Percentiles rank a stretch among this genome's conserved stretches.
Evolutionary conservation across 1,140 invertebrate species (phyloP).

Genomic region (Tachypleus tridentatus): DNA sequence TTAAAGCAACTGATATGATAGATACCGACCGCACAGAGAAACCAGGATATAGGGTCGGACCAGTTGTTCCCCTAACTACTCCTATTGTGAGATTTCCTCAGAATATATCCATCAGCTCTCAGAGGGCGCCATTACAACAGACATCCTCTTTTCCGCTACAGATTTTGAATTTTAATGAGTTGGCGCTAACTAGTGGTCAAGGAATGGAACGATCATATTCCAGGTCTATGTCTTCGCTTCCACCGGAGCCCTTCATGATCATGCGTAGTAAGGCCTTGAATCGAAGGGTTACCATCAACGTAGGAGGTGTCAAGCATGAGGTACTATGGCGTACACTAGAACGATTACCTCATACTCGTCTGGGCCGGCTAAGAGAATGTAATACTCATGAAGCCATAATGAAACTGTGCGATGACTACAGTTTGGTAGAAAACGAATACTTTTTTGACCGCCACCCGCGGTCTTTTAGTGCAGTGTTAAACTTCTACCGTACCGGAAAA

Average conservation of each 20-base stretch:
- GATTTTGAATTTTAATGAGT: no score
- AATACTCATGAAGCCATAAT: conserved; percentile 91
- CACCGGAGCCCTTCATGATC: conserved; percentile 90
- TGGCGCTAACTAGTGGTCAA: background rate
- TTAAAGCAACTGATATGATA: no score
- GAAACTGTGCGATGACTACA: conserved; percentile 87
- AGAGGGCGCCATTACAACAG: no score
- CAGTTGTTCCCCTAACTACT: no score
- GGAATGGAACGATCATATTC: conserved; percentile 50
- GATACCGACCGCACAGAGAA: no score
- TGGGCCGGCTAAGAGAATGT: conserved; percentile 80
- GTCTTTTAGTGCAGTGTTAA: conserved; percentile 93
- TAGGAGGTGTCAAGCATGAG: conserved; percentile 92
- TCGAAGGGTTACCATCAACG: conserved; percentile 84
- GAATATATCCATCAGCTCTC: no score
- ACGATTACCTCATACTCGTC: conserved; percentile 82
- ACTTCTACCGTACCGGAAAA: conserved; percentile 96
- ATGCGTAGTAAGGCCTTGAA: conserved; percentile 80
- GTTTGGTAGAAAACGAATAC: conserved; percentile 92
- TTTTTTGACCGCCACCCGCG: conserved; percentile 98
- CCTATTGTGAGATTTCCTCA: no score
- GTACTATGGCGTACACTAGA: conserved; percentile 85
- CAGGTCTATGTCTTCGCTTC: conserved; percentile 70
- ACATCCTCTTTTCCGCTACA: no score
- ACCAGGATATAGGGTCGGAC: no score